Percentiles rank a stretch among this genome's conserved stretches.
phyloP scores from a whole-genome alignment of 2,113 vertebrate species.

The Hippoglossus stenolepis region DNA sequence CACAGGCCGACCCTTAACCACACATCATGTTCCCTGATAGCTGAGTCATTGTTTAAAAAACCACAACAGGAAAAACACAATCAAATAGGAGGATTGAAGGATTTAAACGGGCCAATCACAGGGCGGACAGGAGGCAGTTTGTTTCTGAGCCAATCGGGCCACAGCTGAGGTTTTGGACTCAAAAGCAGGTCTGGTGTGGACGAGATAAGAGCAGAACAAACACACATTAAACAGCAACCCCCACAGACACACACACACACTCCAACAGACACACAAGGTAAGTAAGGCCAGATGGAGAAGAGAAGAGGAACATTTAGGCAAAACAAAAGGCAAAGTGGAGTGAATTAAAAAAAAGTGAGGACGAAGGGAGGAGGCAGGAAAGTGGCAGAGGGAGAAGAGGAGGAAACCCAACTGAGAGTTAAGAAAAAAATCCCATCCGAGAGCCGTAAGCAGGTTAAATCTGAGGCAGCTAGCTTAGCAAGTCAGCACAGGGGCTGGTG shows the following conservation, averaged over 20 bases:
- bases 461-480: conserved; percentile 68
- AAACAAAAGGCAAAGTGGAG: conserved; percentile 33
- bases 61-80: conserved; percentile 58
- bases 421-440: conserved; percentile 32
- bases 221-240: conserved; percentile 70
- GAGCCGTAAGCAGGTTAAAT: conserved; percentile 73
- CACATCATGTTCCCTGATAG: conserved; percentile 53
- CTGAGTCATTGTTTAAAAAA: conserved; percentile 42
- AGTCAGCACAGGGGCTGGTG: conserved; percentile 70
- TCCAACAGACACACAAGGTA: conserved; percentile 40
- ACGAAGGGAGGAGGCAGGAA: conserved; percentile 8
- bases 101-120: conserved; percentile 74
- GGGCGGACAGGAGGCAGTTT: conserved; percentile 58
- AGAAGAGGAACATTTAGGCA: conserved; percentile 10
- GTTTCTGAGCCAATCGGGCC: conserved; percentile 72
- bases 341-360: not conserved
- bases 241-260: conserved; percentile 38
- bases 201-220: conserved; percentile 81
- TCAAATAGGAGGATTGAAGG: conserved; percentile 55
- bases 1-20: conserved; percentile 15
- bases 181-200: conserved; percentile 78
- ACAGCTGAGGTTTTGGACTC: conserved; percentile 73
- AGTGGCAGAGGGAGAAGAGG: conserved; percentile 19
- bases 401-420: conserved; percentile 39
- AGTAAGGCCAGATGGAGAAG: conserved; percentile 60